Evolutionary conservation across 2,113 vertebrate species (phyloP).

Genomic region (Siniperca chuatsi): DNA sequence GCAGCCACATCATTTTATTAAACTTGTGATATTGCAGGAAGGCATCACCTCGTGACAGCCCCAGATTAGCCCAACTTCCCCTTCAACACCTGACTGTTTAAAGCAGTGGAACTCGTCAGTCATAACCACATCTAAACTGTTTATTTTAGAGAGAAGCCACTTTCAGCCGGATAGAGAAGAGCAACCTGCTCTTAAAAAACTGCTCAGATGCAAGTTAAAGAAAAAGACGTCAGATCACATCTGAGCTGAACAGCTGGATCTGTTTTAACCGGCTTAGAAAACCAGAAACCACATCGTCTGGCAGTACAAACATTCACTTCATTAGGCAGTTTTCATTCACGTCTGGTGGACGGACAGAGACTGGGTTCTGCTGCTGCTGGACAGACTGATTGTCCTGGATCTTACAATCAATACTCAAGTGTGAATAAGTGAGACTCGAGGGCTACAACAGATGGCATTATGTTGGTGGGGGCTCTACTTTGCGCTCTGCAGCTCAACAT

Average conservation of each 20-base stretch:
- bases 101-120: no score
- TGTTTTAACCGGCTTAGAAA: neutral
- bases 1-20: neutral
- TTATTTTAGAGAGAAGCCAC: neutral
- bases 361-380: neutral
- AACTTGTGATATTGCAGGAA: neutral
- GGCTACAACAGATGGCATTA: neutral
- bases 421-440: no score
- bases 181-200: neutral
- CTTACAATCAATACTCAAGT: neutral
- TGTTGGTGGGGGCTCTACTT: neutral
- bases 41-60: neutral
- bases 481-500: neutral
- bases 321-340: neutral
- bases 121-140: no score
- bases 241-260: neutral
- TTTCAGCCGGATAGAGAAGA: slow-evolving; percentile 24
- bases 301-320: neutral
- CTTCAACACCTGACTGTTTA: slow-evolving; percentile 43
- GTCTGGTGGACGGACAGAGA: neutral
- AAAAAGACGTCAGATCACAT: neutral
- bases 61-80: slow-evolving; percentile 31
- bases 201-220: neutral
- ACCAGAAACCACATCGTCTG: neutral
- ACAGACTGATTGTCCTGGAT: neutral